Evolutionary conservation across 2,797 vertebrate genomes (phyloP), one percentile per base, ranked within the genome.

Genomic region (Buceros bicornis): DNA sequence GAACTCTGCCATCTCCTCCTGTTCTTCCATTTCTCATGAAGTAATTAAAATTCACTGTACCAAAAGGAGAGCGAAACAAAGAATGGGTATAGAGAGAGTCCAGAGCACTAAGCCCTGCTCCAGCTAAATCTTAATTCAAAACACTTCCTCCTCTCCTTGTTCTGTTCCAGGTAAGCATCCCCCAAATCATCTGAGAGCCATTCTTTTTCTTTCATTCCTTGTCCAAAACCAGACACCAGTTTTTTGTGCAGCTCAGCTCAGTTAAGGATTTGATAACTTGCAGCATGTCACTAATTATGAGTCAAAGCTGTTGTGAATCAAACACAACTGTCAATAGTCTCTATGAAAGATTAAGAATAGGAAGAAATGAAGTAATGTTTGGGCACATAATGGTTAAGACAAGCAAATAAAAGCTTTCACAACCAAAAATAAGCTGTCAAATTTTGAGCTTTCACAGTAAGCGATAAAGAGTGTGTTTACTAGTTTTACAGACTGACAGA

Each of bases 401-500:
- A 70, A 64, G 26, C 7, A 57, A 86, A 53, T 9, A 37, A 61
- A 90, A 66, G 5, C 13, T 71, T 87, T 74, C 66, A 37, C 8
- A 56, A 53, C 2, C 51, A 50, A 50, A 83, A 77, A 24, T 47
- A 76, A 45, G 6, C 6, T 37, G 9, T 8, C 37, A 58, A 28
- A 40, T 81, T 81, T 80, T 77, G 17, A 65, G 5, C 14, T 82
- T 61, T 69, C 7, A 1, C 19, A 17, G 7, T 35, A 65, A 48
- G 11, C 0, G 0, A 65, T 37, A 48, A 82, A 43, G 4, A 48
- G 3, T 17, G 16, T 8, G 5, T 73, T 89, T 58, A 26, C 4
- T 47, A 9, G 25, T 3, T 74, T 67, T 64, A 45, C 8, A 67
- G 28, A 71, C 8, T 29, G 22, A 18, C 7, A 78, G 47, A 70